Conservation (phyloP, 2,888 invertebrate genomes). For the Eustalomyia histrio region DNA sequence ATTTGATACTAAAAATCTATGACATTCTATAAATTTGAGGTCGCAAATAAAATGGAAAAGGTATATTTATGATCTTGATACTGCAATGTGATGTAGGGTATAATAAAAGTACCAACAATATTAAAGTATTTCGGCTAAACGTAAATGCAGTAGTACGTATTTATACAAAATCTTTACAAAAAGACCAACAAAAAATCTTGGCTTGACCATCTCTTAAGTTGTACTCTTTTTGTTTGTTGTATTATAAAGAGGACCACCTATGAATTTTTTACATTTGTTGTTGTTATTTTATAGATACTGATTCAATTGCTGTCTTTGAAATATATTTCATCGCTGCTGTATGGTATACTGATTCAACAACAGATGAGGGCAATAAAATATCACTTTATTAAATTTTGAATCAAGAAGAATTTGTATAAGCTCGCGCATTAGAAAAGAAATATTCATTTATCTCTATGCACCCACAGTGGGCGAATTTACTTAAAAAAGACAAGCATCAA, state of each 20-base stretch:
- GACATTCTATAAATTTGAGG: too few relatives aligned
- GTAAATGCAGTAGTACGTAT: conserved; percentile 12
- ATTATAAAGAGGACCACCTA: conserved; percentile 46
- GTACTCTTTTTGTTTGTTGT: conserved; percentile 27
- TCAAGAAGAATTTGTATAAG: too few relatives aligned
- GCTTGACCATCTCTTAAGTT: conserved; percentile 32
- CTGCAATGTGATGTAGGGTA: not conserved
- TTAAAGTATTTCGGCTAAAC: conserved; percentile 8
- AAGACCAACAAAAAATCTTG: conserved; percentile 22
- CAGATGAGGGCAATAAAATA: not conserved
- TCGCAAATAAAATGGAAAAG: too few relatives aligned
- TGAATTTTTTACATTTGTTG: conserved; percentile 32
- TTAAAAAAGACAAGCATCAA: too few relatives aligned
- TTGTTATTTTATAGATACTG: conserved; percentile 25
- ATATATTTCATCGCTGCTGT: conserved; percentile 30
- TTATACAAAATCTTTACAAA: conserved; percentile 8
- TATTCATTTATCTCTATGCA: too few relatives aligned
- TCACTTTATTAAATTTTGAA: not conserved
- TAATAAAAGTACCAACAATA: not conserved
- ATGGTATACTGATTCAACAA: not conserved
- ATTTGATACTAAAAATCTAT: too few relatives aligned
- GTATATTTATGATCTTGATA: too few relatives aligned
- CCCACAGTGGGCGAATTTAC: too few relatives aligned
- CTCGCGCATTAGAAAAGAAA: too few relatives aligned
- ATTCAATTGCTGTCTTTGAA: conserved; percentile 45